These are phyloP conservation scores for Lasius fuliginosus DNA, from an alignment of 2,888 invertebrate species.

Conservation along the genomic window DNA sequence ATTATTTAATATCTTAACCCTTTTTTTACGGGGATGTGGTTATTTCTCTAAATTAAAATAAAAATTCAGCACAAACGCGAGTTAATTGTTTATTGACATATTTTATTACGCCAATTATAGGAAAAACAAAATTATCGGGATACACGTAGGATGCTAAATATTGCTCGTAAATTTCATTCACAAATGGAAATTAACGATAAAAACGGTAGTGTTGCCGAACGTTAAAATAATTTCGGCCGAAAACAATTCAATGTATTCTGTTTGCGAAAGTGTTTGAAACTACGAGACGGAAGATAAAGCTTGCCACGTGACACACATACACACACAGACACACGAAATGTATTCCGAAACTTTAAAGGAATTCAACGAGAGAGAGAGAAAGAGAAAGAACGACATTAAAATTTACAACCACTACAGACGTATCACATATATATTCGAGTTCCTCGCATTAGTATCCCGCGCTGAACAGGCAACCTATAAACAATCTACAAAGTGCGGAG, in stretches of 20 bases:
- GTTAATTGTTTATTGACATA: conserved; percentile 37
- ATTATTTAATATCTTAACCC: conserved; percentile 29
- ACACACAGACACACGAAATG: conserved; percentile 4
- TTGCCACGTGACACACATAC: neutral
- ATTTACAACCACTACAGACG: conserved; percentile 24
- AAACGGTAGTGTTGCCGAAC: neutral
- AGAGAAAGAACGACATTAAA: conserved; percentile 23
- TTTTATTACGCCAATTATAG: conserved; percentile 25
- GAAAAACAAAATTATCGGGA: conserved; percentile 19
- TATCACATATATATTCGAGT: neutral
- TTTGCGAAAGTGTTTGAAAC: conserved; percentile 11
- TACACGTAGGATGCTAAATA: conserved; percentile 14
- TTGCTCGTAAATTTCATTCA: neutral
- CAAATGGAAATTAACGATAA: conserved; percentile 9
- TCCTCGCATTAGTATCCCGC: conserved; percentile 24
- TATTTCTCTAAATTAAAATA: conserved; percentile 16
- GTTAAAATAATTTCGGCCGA: conserved; percentile 14
- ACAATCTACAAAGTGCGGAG: neutral
- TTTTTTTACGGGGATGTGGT: neutral
- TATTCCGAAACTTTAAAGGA: conserved; percentile 43
- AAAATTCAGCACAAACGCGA: neutral
- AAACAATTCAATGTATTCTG: neutral
- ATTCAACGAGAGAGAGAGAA: conserved; percentile 7
- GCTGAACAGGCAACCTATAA: conserved; percentile 15
- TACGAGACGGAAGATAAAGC: neutral